These are phyloP conservation scores for Hyles lineata DNA, from an alignment of 2,888 invertebrate genomes.

Conservation along the genomic window DNA sequence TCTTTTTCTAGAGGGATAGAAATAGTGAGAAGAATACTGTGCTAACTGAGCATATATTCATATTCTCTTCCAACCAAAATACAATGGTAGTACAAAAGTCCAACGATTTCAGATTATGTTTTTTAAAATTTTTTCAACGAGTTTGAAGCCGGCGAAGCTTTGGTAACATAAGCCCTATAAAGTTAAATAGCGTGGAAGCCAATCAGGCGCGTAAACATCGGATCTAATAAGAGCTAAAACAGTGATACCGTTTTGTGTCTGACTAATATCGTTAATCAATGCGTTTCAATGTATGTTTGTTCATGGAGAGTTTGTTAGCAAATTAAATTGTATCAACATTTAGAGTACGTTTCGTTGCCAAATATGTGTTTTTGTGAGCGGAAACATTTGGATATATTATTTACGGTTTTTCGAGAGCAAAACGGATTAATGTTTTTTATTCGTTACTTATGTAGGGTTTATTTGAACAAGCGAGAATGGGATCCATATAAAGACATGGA, in stretches of 20 bases:
- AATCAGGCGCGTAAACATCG: slow-evolving; percentile 23
- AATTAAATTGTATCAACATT: neutral
- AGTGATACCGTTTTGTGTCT: slow-evolving; percentile 4
- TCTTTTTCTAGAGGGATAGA: neutral
- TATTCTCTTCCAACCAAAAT: too few species aligned
- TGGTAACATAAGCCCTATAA: slow-evolving; percentile 11
- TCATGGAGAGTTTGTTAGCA: neutral
- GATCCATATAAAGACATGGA: too few species aligned
- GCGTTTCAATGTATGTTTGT: slow-evolving; percentile 2
- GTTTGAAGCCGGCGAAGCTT: neutral
- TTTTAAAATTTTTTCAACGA: neutral
- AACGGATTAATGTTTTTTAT: neutral
- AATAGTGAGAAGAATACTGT: too few species aligned
- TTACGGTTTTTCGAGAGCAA: neutral
- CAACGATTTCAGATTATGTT: neutral
- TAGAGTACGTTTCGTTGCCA: neutral
- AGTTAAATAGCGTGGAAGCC: slow-evolving; percentile 22
- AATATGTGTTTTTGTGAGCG: neutral
- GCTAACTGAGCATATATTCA: too few species aligned
- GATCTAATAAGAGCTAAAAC: slow-evolving; percentile 16
- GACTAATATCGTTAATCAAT: slow-evolving; percentile 12
- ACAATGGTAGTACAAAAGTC: neutral
- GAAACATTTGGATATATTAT: slow-evolving; percentile 6
- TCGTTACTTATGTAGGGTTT: neutral
- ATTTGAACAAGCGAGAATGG: too few species aligned